Percentiles rank a stretch among this genome's conserved stretches.
phyloP scores from a whole-genome alignment of 2,797 vertebrate genomes.

The Catharus ustulatus region DNA sequence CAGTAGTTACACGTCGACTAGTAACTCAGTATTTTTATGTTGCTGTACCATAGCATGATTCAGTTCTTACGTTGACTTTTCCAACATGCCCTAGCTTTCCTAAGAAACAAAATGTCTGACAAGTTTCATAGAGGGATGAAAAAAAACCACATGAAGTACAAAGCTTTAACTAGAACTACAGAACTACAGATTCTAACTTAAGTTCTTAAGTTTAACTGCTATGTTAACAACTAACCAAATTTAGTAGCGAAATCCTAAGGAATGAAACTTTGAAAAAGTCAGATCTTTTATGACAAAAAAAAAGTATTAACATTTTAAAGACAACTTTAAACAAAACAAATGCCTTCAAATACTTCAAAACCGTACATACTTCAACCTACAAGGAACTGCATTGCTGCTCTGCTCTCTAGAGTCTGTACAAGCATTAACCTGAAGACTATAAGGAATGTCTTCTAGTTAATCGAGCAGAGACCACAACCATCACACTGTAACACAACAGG shows the following conservation, averaged over 20 bases:
- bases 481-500: background rate
- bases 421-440: too few species aligned
- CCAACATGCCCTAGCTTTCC: background rate
- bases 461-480: background rate
- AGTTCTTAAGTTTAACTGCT: background rate
- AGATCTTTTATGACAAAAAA: background rate
- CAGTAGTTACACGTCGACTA: fast-evolving
- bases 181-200: background rate
- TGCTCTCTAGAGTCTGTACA: background rate
- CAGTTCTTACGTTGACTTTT: background rate
- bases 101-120: background rate
- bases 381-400: background rate
- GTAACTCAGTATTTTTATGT: fast-evolving
- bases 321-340: too few species aligned
- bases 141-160: background rate
- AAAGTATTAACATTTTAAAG: background rate
- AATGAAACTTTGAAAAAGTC: background rate
- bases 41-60: background rate
- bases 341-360: background rate
- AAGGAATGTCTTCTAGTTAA: background rate
- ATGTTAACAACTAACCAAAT: background rate
- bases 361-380: fast-evolving
- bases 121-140: background rate
- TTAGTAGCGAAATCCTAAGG: fast-evolving
- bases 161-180: background rate